Evolutionary conservation across 1,140 invertebrate genomes (phyloP), one percentile per base, ranked within the genome.

Genomic region (Brachionus plicatilis): DNA sequence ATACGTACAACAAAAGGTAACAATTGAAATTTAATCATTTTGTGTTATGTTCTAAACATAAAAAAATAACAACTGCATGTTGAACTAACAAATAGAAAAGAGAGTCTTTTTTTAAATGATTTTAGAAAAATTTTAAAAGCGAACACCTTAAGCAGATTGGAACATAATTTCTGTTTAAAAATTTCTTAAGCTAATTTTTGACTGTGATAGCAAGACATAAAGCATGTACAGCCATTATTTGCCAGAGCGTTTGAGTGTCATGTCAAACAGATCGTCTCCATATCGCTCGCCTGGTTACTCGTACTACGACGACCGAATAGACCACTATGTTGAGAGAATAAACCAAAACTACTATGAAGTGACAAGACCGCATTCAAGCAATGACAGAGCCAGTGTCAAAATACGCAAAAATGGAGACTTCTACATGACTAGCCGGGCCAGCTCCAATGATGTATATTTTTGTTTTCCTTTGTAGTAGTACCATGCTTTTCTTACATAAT

Each of bases 191-290:
- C 53, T 60, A 60, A 60, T 60, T 68, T 68, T 20, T 43, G 14
- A 24, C 14, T 75, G 17, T 41, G 17, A 43, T 14, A 43, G 12
- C 20, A 43, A 43, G n/a, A 75, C 2, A 37, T 27, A 45, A 27
- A 47, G 33, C 33, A 76, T 76, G 72, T 76, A 76, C 33, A 37
- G 43, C 9, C 72, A 76, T 50, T 76, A 76, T 76, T 50, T 76
- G 43, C 72, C 72, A 27, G 68, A 41, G 29, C 29, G 68, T n/a
- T 9, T 20, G 9, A 33, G 33, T 20, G 37, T 7, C 41, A 43
- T 24, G 37, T 72, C 17, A n/a, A 43, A 41, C 37, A 43, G 41
- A 11, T 68, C 33, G 9, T 41, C 66, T 14, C 66, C 33, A 8
- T 68, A 68, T 29, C 12, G 33, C 2, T 41, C 66, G 27, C 66